Conservation (phyloP, 2,888 invertebrate species). For the Harpalus rufipes region DNA sequence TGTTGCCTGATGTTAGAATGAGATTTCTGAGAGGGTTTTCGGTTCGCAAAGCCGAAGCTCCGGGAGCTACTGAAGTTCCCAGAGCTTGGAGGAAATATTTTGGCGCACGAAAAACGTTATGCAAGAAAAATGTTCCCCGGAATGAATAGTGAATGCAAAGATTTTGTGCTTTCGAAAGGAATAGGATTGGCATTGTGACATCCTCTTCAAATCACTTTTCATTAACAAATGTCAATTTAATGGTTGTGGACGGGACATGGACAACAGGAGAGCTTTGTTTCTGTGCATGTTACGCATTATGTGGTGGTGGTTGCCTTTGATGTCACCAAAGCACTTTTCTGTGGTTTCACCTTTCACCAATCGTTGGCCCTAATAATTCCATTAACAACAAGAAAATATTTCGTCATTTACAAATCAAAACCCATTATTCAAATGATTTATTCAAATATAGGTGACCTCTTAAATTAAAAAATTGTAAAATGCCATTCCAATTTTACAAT, state of each 20-base stretch:
- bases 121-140: slow-evolving; percentile 46
- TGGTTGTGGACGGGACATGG: background rate
- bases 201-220: slow-evolving; percentile 5
- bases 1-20: slow-evolving; percentile 39
- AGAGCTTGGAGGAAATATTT: slow-evolving; percentile 12
- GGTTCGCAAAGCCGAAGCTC: background rate
- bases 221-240: background rate
- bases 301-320: background rate
- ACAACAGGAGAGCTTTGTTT: background rate
- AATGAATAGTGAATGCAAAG: slow-evolving; percentile 32
- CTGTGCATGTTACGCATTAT: background rate
- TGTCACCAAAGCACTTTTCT: background rate
- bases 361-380: background rate
- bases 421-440: no score
- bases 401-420: background rate
- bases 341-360: background rate
- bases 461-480: no score
- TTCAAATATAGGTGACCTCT: no score
- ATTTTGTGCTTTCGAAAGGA: background rate
- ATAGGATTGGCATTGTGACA: background rate
- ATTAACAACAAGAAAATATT: background rate
- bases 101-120: slow-evolving; percentile 37
- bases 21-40: slow-evolving; percentile 41
- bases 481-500: no score
- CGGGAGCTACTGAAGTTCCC: no score